These are phyloP conservation scores for Sylvia atricapilla DNA, from an alignment of 2,113 vertebrate species.

Conservation along the genomic window DNA sequence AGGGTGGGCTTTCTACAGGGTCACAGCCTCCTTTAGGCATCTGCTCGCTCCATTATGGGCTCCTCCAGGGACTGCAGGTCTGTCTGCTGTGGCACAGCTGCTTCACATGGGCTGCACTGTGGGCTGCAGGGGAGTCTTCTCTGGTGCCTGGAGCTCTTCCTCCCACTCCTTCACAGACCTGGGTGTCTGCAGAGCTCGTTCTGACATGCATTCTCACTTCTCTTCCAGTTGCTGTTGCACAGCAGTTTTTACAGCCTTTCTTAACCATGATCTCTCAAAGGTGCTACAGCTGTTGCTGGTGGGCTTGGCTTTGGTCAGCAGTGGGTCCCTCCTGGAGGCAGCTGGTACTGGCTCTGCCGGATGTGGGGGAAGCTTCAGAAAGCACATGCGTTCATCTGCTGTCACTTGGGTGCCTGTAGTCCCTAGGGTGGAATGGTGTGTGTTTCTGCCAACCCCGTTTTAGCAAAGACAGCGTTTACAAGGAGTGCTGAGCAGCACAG, in stretches of 20 bases:
- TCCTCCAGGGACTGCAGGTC: neutral
- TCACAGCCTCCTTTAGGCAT: neutral
- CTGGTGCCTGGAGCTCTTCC: accelerated
- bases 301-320: neutral
- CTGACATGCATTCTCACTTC: neutral
- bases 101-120: no score
- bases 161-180: neutral
- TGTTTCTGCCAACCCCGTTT: neutral
- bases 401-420: neutral
- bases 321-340: neutral
- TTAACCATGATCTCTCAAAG: neutral
- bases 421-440: neutral
- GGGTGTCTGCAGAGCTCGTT: neutral
- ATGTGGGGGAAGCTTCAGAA: neutral
- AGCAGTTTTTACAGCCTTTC: neutral
- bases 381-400: neutral
- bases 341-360: neutral
- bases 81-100: neutral
- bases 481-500: neutral
- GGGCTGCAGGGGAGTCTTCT: neutral
- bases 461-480: neutral
- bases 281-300: neutral
- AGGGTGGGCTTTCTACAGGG: neutral
- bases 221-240: neutral
- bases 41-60: neutral